phyloP scores from a whole-genome alignment of 2,113 vertebrate species.

The Sigmodon hispidus region DNA sequence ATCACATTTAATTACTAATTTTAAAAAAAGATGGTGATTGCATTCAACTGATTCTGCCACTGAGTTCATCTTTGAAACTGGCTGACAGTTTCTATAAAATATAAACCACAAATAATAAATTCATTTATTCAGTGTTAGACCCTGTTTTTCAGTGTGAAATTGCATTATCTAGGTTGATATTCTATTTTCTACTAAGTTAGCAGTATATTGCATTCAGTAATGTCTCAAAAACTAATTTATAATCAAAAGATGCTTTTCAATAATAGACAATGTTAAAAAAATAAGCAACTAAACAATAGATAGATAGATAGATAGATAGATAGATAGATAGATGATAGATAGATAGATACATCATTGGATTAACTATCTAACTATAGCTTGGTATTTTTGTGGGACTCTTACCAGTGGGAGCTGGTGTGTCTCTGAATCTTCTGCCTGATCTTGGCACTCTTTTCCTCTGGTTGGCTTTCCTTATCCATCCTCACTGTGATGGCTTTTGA shows the following conservation, averaged over 20 bases:
- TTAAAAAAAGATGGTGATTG: not conserved
- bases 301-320: not conserved
- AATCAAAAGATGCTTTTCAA: conserved; percentile 16
- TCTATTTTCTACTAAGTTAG: conserved; percentile 39
- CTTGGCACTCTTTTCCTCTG: not conserved
- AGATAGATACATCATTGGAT: not conserved
- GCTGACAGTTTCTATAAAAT: not conserved
- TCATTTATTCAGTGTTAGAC: conserved; percentile 6
- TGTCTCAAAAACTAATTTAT: conserved; percentile 35
- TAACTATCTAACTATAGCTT: not conserved
- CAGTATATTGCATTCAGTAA: not conserved
- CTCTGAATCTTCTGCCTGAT: not conserved
- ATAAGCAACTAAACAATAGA: conserved; percentile 1
- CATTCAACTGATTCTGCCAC: not conserved
- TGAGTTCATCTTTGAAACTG: conserved; percentile 34
- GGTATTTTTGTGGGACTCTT: not conserved
- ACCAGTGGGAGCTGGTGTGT: not conserved
- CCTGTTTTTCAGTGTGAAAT: conserved; percentile 46
- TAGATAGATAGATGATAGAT: too few species aligned
- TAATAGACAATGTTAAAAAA: conserved; percentile 30
- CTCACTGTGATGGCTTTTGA: not conserved
- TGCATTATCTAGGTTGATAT: not conserved
- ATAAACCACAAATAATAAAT: not conserved
- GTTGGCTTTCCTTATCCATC: not conserved
- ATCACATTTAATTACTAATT: not conserved